A percentile compares a stretch with the other conserved stretches of the same genome.
Evolutionary conservation across 2,888 invertebrate genomes (phyloP).

Genomic region (Phanerotoma sp.): DNA sequence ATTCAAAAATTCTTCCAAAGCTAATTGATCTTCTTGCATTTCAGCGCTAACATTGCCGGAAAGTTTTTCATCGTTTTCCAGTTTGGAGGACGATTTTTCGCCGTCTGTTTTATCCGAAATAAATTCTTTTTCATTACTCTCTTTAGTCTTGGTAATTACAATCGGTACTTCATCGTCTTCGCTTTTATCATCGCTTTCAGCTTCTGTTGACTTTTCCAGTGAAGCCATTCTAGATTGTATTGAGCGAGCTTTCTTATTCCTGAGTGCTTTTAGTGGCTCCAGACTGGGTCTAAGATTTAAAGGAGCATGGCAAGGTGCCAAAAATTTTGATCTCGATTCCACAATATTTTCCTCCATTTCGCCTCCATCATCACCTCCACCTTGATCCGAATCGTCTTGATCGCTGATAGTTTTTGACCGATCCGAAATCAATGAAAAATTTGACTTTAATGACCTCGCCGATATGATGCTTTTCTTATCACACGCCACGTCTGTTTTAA

Average conservation of each 20-base stretch:
- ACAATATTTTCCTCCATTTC: slow-evolving; percentile 35
- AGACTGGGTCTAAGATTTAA: slow-evolving; percentile 44
- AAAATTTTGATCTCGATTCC: slow-evolving; percentile 37
- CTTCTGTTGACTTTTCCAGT: slow-evolving; percentile 30
- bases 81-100: slow-evolving; percentile 28
- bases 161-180: slow-evolving; percentile 26
- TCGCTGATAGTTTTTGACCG: slow-evolving; percentile 34
- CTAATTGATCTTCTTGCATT: no score
- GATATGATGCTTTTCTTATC: slow-evolving; percentile 4
- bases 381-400: slow-evolving; percentile 38
- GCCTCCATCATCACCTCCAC: slow-evolving; percentile 39
- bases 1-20: no score
- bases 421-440: slow-evolving; percentile 22
- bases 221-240: slow-evolving; percentile 35
- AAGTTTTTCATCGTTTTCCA: neutral
- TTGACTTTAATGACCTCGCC: slow-evolving; percentile 15
- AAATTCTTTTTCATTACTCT: slow-evolving; percentile 4
- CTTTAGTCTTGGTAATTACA: slow-evolving; percentile 13
- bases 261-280: slow-evolving; percentile 48
- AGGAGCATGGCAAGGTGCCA: slow-evolving; percentile 50
- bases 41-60: no score
- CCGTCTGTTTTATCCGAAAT: neutral
- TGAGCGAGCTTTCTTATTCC: slow-evolving; percentile 32
- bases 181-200: slow-evolving; percentile 24
- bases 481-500: neutral